These are phyloP conservation scores for Scomber japonicus DNA, from an alignment of 2,113 vertebrate species.

Conservation along the genomic window DNA sequence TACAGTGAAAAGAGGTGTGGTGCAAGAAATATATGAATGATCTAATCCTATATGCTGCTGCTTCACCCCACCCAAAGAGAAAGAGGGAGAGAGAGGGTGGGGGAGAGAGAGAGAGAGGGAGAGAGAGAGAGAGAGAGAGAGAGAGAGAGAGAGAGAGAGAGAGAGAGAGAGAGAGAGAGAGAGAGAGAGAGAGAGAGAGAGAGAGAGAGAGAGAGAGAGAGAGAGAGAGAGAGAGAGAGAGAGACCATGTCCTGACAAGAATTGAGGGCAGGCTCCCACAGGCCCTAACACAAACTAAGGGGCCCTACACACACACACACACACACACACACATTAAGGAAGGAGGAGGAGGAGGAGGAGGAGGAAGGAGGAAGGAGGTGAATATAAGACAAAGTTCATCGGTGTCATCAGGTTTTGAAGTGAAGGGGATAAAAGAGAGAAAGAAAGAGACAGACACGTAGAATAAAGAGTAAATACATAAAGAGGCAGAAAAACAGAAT, in stretches of 20 bases:
- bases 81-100: no score
- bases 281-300: constrained; percentile 42
- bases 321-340: not conserved
- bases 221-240: not conserved
- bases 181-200: constrained; percentile 2
- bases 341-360: not conserved
- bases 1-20: constrained; percentile 29
- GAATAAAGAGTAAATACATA: not conserved
- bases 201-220: constrained; percentile 15
- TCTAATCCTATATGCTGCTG: constrained; percentile 36
- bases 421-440: not conserved
- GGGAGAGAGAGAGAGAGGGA: constrained; percentile 2
- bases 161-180: constrained; percentile 13
- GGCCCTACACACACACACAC: not conserved
- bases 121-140: not conserved
- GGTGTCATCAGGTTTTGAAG: constrained; percentile 35
- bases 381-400: constrained; percentile 26
- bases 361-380: not conserved
- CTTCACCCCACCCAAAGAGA: constrained; percentile 37
- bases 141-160: not conserved
- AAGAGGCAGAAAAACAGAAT: not conserved
- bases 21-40: constrained; percentile 27
- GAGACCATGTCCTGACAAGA: constrained; percentile 59
- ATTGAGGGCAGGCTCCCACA: constrained; percentile 66
- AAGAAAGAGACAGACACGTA: not conserved